phyloP scores from a whole-genome alignment of 2,113 vertebrate species.

The Oenanthe melanoleuca region DNA sequence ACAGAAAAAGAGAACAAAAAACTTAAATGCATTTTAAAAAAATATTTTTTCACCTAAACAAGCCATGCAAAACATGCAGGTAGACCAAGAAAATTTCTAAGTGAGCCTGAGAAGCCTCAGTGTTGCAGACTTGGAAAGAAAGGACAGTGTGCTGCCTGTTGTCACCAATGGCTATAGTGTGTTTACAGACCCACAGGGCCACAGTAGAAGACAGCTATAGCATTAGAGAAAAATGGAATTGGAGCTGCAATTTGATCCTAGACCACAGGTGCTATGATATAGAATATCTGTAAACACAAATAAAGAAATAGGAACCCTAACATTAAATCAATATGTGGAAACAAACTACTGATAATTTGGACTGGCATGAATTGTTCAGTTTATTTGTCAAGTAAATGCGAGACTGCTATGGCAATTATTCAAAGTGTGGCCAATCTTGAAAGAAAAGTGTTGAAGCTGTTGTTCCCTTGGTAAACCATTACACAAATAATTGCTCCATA shows the following conservation, averaged over 20 bases:
- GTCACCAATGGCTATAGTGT: fast-evolving
- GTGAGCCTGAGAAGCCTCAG: background rate
- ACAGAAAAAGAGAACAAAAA: background rate
- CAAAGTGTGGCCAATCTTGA: background rate
- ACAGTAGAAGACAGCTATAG: background rate
- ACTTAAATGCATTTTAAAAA: background rate
- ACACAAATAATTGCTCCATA: background rate
- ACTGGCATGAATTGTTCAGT: background rate
- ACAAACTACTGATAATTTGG: background rate
- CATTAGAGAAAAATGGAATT: background rate
- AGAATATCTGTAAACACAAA: background rate
- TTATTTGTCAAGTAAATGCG: background rate
- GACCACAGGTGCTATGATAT: background rate
- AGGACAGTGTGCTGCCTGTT: background rate
- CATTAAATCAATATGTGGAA: background rate
- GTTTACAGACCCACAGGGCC: background rate
- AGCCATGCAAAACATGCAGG: background rate
- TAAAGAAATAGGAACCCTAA: background rate
- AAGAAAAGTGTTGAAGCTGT: background rate
- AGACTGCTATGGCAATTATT: background rate
- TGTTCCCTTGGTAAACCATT: background rate
- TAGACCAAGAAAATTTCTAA: background rate
- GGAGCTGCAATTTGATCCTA: background rate
- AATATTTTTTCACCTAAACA: background rate
- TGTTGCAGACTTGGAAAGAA: background rate